phyloP scores from a whole-genome alignment of 1,140 invertebrate species.

The Tribolium castaneum region DNA sequence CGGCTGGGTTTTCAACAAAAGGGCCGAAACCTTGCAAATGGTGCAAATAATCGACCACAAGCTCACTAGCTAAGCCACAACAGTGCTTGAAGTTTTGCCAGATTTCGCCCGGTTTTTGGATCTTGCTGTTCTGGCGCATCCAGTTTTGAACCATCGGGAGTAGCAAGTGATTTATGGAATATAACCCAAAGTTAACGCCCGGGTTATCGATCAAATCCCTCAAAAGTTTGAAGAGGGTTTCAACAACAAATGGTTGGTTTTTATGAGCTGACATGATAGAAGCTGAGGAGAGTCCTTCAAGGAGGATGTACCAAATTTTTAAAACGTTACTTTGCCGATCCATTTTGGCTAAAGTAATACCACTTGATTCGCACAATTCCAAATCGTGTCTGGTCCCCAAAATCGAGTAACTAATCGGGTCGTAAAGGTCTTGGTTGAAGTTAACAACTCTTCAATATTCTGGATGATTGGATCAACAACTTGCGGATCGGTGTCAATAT shows the following conservation, averaged over 20 bases:
- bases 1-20: constrained; percentile 68
- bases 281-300: constrained; percentile 89
- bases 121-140: constrained; percentile 78
- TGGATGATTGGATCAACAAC: constrained; percentile 88
- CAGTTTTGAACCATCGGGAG: constrained; percentile 91
- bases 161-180: constrained; percentile 90
- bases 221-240: constrained; percentile 87
- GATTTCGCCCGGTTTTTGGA: constrained; percentile 79
- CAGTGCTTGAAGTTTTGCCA: constrained; percentile 93
- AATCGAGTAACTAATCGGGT: constrained; percentile 72
- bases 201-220: constrained; percentile 80
- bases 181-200: constrained; percentile 87
- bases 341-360: constrained; percentile 75
- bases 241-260: constrained; percentile 87
- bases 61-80: constrained; percentile 89
- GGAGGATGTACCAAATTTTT: constrained; percentile 89
- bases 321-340: constrained; percentile 87
- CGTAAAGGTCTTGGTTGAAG: constrained; percentile 67
- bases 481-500: constrained; percentile 80
- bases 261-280: constrained; percentile 83
- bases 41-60: constrained; percentile 86
- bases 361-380: too few relatives aligned
- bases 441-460: constrained; percentile 76
- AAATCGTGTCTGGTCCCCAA: constrained; percentile 68
- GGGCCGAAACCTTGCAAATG: constrained; percentile 67